Base-by-base conservation (phyloP, 2,113 vertebrate species). In the Cebidichthys violaceus region DNA sequence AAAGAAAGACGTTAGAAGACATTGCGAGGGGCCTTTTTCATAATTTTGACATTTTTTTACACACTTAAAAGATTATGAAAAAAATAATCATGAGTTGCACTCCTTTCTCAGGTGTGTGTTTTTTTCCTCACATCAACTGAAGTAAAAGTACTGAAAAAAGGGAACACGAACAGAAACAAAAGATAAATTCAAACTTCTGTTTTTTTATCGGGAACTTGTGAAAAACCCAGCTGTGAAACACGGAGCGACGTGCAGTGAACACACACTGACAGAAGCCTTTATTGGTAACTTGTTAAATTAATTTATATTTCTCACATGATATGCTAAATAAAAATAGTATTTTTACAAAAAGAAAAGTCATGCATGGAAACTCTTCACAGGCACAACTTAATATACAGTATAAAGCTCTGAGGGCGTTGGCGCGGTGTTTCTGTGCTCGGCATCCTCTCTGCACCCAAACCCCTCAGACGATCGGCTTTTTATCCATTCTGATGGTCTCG, bases 401-500 rank as follows among this genome's bases (percentile, higher is more conserved):
- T 55, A 29, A 88, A 86, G 65, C 20, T 79, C 14, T 1, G 5
- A 41, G 5, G 33, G 27, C 2, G 4, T 10, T 2, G 6, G 33
- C 35, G 1, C 54, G 13, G 47, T 55, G 52, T 55, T 73, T 70
- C 15, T 57, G 43, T 15, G 47, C 62, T 47, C 74, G 24, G 39
- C 41, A 1, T 79, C 66, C 20, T 64, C 35, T 37, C 65, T 70
- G 27, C 52, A 45, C 14, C 62, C 1, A 9, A 11, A 17, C n/a
- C 22, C 0, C 13, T 92, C 70, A 92, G 9, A 66, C 43, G 0
- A 84, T 61, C 0, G 77, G 14, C 59, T 87, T 83, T 33, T 94
- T 94, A 5, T 92, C 76, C 22, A 55, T 35, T 10, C 17, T 64
- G 75, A 95, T 91, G 39, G 91, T 94, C 70, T 95, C 93, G 3